These are phyloP conservation scores for Vimba vimba DNA, from an alignment of 2,113 vertebrate species.

Conservation along the genomic window DNA sequence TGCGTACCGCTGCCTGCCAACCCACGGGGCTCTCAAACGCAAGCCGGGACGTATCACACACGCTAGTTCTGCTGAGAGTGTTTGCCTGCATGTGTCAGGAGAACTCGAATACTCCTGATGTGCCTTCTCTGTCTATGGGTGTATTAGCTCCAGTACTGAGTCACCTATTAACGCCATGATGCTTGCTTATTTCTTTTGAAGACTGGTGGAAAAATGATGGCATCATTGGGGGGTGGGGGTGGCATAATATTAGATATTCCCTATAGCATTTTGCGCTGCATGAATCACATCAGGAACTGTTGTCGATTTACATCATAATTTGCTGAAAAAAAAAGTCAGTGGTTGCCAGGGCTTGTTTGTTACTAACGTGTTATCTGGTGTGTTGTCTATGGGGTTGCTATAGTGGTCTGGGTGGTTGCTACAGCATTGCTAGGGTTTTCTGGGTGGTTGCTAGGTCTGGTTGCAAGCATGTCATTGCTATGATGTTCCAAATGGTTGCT, in stretches of 20 bases:
- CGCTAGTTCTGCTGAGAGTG: not conserved
- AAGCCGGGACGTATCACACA: not conserved
- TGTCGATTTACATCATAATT: not conserved
- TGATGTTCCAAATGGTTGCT: not conserved
- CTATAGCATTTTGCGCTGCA: not conserved
- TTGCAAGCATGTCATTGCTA: not conserved
- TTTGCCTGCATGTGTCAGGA: not conserved
- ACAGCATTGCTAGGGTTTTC: not conserved
- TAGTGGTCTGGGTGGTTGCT: not conserved
- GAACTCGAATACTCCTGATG: not conserved
- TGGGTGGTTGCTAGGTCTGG: not conserved
- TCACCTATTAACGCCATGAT: conserved; percentile 51
- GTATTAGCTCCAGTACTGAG: conserved; percentile 39
- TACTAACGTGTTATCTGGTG: not conserved
- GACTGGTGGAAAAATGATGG: conserved; percentile 53
- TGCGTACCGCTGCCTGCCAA: not conserved
- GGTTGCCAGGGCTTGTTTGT: not conserved
- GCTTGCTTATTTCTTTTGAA: conserved; percentile 58
- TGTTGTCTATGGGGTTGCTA: not conserved
- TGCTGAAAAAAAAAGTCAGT: not conserved
- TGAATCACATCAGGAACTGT: not conserved
- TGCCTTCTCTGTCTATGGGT: conserved; percentile 1
- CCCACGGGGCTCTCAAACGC: not conserved
- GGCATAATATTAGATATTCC: conserved; percentile 21
- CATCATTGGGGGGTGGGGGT: not conserved